phyloP scores from a whole-genome alignment of 2,113 vertebrate genomes.

The Microtus richardsoni region DNA sequence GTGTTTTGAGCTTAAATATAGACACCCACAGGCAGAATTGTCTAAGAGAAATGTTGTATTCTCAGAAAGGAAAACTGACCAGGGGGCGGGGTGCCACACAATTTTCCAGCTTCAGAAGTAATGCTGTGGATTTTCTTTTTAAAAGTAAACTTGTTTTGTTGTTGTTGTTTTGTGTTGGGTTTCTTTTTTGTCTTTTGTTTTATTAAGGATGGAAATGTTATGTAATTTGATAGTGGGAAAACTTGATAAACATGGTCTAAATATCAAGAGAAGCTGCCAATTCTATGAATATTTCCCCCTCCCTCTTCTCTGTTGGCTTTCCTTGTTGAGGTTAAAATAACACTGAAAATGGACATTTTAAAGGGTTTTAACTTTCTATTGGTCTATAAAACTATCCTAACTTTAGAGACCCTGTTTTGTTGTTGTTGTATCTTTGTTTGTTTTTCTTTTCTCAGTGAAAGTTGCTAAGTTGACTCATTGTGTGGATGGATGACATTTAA shows the following conservation, averaged over 20 bases:
- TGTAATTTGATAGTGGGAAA: slow-evolving; percentile 9
- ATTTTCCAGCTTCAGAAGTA: slow-evolving; percentile 67
- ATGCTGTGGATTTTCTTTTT: slow-evolving; percentile 44
- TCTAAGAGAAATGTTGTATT: neutral
- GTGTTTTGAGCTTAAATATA: slow-evolving; percentile 74
- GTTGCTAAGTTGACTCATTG: neutral
- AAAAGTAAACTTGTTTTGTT: neutral
- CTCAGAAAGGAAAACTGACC: slow-evolving; percentile 74
- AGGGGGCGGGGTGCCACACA: neutral
- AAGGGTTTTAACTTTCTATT: slow-evolving; percentile 27
- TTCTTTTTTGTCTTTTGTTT: slow-evolving; percentile 15
- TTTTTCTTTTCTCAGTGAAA: neutral
- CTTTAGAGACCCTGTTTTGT: neutral
- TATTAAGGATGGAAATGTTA: slow-evolving; percentile 41
- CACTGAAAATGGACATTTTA: slow-evolving; percentile 10
- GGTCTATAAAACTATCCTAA: neutral
- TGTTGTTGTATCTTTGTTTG: neutral
- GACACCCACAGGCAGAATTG: slow-evolving; percentile 69
- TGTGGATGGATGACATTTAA: slow-evolving; percentile 36
- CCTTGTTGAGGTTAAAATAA: slow-evolving; percentile 44
- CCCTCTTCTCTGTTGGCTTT: neutral
- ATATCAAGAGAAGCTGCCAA: neutral
- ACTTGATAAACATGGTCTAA: neutral
- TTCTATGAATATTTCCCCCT: neutral
- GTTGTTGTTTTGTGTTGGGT: neutral